Evolutionary conservation across 2,797 vertebrate species (phyloP), one percentile per base, ranked within the genome.

Genomic region (Epinephelus awoara): DNA sequence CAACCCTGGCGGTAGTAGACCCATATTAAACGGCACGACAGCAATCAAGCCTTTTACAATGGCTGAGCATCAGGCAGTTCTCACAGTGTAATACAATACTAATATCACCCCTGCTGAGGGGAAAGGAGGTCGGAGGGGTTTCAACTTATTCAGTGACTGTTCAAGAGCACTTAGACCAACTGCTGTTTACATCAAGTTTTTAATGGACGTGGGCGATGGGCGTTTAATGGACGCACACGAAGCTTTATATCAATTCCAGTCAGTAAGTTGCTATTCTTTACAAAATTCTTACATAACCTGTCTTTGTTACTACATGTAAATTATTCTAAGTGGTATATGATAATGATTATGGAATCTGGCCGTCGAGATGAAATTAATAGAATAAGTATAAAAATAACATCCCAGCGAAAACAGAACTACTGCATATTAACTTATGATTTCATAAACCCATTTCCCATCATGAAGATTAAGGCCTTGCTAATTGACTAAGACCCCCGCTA

Each of bases 31-130:
- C 73, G 55, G 77, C 86, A 83, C 61, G n/a, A 76, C 80, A 57
- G 87, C 86, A 86, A 91, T 91, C 86, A 88, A 77, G 78, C 77
- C 55, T 71, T 93, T 90, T 86, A 86, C 88, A 89, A 79, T 89
- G 87, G 80, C 85, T 79, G 82, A 87, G 77, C 82, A 87, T 84
- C 83, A 75, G 74, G 78, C 80, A 77, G 79, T 78, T 88, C 85
- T 86, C 67, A 47, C 72, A 69, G 76, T 61, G 82, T 82, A 85
- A 82, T 88, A 68, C 85, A 83, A 79, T 70, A 62, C 82, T 83
- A 87, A 86, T 86, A 83, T 77, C 73, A 72, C 62, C 79, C 85
- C 82, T 51, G 79, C 82, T 80, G 85, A 61, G 78, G 29, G 38
- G 59, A 42, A 81, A 73, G 69, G 82, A 85, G 61, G 79, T 74